These are phyloP conservation scores for Gadus chalcogrammus DNA, from an alignment of 2,113 vertebrate species.

Conservation along the genomic window DNA sequence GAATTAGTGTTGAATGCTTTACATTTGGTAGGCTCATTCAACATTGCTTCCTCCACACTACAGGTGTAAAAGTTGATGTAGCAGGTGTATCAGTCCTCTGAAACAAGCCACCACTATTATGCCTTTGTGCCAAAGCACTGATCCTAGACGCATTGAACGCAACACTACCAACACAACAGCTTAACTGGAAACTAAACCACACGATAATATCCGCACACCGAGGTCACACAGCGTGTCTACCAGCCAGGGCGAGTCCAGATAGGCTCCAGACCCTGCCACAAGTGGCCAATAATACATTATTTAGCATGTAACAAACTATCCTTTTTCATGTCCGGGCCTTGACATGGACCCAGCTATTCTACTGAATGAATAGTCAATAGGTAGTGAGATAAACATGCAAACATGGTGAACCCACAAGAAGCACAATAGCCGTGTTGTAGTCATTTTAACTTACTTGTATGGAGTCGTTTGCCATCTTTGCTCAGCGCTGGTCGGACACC, in stretches of 20 bases:
- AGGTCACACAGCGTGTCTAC: conserved; percentile 13
- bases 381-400: too few relatives aligned
- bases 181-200: background rate
- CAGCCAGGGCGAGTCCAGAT: background rate
- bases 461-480: conserved; percentile 74
- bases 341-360: too few relatives aligned
- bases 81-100: conserved; percentile 11
- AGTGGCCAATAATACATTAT: conserved; percentile 41
- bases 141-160: conserved; percentile 11
- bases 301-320: conserved; percentile 42
- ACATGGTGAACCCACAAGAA: too few relatives aligned
- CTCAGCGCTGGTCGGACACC: background rate
- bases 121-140: conserved; percentile 11
- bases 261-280: background rate
- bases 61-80: too few relatives aligned
- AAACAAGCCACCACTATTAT: conserved; percentile 51
- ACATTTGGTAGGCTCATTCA: background rate
- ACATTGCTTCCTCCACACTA: too few relatives aligned
- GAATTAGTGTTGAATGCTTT: too few relatives aligned
- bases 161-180: conserved; percentile 2
- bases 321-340: conserved; percentile 15
- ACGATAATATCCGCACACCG: conserved; percentile 12
- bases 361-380: too few relatives aligned
- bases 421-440: too few relatives aligned
- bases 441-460: conserved; percentile 68